phyloP scores from a whole-genome alignment of 2,888 invertebrate genomes.

The Crematogaster levior region DNA sequence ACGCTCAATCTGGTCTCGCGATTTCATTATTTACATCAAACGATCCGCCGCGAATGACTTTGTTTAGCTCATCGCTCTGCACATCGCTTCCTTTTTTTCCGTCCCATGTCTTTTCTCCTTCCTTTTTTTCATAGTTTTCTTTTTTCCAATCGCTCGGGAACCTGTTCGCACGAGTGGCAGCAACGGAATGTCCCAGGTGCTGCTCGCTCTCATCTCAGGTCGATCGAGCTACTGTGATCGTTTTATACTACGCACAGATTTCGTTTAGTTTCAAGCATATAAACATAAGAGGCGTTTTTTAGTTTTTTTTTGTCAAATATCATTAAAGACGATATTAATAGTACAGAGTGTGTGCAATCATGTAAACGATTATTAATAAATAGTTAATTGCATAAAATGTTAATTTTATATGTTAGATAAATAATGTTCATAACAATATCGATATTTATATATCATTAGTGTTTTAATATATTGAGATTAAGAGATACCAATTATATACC shows the following conservation, averaged over 20 bases:
- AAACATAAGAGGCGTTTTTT: not conserved
- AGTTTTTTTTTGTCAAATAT: not conserved
- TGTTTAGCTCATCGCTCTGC: constrained; percentile 65
- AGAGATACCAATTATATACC: not conserved
- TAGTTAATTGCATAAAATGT: not conserved
- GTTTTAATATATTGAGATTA: not conserved
- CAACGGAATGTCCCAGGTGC: constrained; percentile 73
- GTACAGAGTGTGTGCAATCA: not conserved
- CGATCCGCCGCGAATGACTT: constrained; percentile 68
- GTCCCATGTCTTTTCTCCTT: constrained; percentile 24
- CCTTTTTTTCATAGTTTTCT: constrained; percentile 27
- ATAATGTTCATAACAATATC: not conserved
- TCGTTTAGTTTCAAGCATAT: constrained; percentile 14
- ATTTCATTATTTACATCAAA: constrained; percentile 44
- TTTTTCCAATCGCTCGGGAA: constrained; percentile 72
- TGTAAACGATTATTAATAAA: not conserved
- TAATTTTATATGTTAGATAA: not conserved
- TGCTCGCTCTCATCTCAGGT: constrained; percentile 68
- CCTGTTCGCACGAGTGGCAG: constrained; percentile 73
- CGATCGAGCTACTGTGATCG: constrained; percentile 60
- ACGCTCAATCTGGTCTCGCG: not conserved
- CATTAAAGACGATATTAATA: not conserved
- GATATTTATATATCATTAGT: not conserved
- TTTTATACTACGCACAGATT: constrained; percentile 58
- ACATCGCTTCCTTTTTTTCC: constrained; percentile 17